phyloP scores from a whole-genome alignment of 1,140 invertebrate species.

The Papilio polytes region DNA sequence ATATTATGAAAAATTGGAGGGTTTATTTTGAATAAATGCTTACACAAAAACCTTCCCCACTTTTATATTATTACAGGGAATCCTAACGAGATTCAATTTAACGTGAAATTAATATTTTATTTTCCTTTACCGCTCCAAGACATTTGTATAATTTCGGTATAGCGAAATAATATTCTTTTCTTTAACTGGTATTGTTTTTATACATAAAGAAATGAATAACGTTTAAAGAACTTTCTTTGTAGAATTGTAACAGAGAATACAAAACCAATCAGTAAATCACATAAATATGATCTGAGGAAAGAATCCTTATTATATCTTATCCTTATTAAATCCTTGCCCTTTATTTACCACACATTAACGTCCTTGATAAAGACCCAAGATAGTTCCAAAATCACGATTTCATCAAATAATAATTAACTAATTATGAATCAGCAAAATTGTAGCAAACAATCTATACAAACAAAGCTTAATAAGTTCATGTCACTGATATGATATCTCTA shows the following conservation, averaged over 20 bases:
- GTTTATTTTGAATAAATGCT: background rate
- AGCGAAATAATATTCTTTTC: background rate
- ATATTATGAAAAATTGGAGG: background rate
- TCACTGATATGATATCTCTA: background rate
- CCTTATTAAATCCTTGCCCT: background rate
- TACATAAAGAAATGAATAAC: background rate
- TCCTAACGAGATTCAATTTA: background rate
- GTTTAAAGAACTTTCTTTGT: background rate
- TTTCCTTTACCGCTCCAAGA: background rate
- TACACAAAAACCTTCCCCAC: background rate
- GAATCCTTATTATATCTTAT: background rate
- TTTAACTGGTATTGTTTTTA: background rate
- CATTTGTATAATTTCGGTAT: background rate
- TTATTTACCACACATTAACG: background rate
- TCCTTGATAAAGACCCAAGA: conserved; percentile 1
- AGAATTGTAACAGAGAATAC: background rate
- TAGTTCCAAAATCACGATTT: background rate
- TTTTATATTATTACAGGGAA: background rate
- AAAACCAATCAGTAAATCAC: background rate
- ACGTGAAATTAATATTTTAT: conserved; percentile 12
- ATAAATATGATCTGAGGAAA: background rate
- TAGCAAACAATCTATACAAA: background rate
- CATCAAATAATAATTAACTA: background rate
- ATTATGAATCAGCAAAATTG: background rate
- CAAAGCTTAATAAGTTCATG: background rate